Percentiles rank a stretch among this genome's conserved stretches.
These are phyloP conservation scores for Arvicanthis niloticus DNA, from an alignment of 2,113 vertebrate genomes.

Conservation along the genomic window DNA sequence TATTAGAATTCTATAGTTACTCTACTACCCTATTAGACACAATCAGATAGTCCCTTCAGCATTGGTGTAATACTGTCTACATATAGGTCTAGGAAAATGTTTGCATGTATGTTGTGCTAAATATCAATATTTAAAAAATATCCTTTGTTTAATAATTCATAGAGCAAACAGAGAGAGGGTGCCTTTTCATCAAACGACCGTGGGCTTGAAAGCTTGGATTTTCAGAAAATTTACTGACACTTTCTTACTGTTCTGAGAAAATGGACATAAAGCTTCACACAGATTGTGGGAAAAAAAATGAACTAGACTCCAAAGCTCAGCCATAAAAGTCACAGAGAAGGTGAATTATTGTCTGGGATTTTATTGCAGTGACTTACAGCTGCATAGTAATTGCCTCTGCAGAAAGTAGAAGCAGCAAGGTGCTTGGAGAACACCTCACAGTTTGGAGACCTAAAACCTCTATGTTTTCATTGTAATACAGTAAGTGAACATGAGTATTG, in stretches of 20 bases:
- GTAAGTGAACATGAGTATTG: background rate
- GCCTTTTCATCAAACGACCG: background rate
- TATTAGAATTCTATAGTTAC: constrained; percentile 10
- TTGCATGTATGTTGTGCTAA: background rate
- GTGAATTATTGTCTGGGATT: constrained; percentile 38
- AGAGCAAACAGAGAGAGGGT: background rate
- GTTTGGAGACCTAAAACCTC: background rate
- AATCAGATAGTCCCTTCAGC: background rate
- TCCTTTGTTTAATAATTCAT: constrained; percentile 36
- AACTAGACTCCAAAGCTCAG: constrained; percentile 19
- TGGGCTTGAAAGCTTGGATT: constrained; percentile 31
- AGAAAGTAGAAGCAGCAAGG: background rate
- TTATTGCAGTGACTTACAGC: constrained; percentile 2
- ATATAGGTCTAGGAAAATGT: background rate
- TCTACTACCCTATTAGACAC: background rate
- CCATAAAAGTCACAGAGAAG: constrained; percentile 44
- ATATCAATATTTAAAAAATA: background rate
- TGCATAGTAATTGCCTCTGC: constrained; percentile 24
- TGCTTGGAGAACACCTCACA: background rate
- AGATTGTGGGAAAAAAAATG: constrained; percentile 15
- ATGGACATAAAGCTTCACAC: background rate
- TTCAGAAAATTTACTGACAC: constrained; percentile 21
- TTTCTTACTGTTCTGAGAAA: constrained; percentile 38
- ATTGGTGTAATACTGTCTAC: background rate
- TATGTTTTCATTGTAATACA: constrained; percentile 24